Percentiles rank a stretch among this genome's conserved stretches.
Evolutionary conservation across 2,113 vertebrate species (phyloP).

Genomic region (Galbula dea): DNA sequence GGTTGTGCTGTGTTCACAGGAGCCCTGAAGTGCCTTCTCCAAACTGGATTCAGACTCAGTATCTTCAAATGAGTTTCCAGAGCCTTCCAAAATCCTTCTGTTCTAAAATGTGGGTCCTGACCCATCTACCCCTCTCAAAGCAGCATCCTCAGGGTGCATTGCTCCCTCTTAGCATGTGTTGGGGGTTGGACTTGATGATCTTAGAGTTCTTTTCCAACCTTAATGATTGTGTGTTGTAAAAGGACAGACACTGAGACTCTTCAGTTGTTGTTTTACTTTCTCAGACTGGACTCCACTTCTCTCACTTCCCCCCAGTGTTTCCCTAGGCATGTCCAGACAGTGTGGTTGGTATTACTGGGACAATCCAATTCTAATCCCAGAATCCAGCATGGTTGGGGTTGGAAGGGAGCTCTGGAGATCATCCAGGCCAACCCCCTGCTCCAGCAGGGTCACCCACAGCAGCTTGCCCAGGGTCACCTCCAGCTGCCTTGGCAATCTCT

Average conservation of each 20-base stretch:
- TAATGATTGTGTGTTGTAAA: no score
- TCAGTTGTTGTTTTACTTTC: not conserved
- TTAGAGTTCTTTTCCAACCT: no score
- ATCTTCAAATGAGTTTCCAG: no score
- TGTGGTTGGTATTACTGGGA: not conserved
- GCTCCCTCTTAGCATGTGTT: not conserved
- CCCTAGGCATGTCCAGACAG: not conserved
- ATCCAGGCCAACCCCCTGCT: no score
- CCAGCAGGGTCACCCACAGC: no score
- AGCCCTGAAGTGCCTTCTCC: not conserved
- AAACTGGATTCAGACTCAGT: not conserved
- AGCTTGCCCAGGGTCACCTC: no score
- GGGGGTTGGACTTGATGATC: no score
- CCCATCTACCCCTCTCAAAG: not conserved
- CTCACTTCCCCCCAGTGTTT: not conserved
- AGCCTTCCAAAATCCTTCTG: not conserved
- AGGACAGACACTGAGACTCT: not conserved
- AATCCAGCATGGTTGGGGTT: no score
- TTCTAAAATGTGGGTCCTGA: not conserved
- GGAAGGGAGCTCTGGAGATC: no score
- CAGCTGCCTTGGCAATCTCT: no score
- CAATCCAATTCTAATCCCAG: not conserved
- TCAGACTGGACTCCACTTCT: not conserved
- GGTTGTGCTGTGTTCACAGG: not conserved
- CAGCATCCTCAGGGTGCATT: not conserved